These are phyloP conservation scores for Lottia gigantea DNA, from an alignment of 2,888 invertebrate species.

Conservation along the genomic window DNA sequence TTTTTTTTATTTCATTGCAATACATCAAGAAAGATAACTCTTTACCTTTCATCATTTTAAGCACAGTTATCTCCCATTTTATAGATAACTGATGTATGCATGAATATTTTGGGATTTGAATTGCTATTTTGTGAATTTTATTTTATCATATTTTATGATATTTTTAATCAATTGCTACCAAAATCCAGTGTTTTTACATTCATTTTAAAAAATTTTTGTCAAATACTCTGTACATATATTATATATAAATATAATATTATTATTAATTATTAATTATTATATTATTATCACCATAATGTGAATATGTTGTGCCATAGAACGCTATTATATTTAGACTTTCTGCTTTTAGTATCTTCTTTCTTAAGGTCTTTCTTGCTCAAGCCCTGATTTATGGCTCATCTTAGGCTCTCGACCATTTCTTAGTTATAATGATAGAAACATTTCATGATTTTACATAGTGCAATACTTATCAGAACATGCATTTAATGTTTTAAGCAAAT, in stretches of 20 bases:
- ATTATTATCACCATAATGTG: conserved; percentile 3
- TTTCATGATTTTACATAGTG: too few relatives aligned
- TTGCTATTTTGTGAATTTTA: background rate
- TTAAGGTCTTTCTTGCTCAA: conserved; percentile 8
- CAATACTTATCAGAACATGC: too few relatives aligned
- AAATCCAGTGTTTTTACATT: conserved; percentile 6
- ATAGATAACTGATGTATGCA: conserved; percentile 6
- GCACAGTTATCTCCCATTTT: conserved; percentile 1
- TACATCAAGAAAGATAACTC: background rate
- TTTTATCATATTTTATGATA: conserved; percentile 1
- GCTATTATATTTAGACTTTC: conserved; percentile 1
- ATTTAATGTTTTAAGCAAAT: too few relatives aligned
- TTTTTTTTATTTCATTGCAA: too few relatives aligned
- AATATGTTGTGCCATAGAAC: conserved; percentile 9
- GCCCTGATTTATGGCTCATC: conserved; percentile 1
- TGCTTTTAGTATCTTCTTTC: background rate
- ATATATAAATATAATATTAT: too few relatives aligned
- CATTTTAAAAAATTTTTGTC: background rate
- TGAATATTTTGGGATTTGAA: background rate
- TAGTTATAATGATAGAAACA: too few relatives aligned
- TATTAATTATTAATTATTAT: background rate
- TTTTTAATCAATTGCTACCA: conserved; percentile 10
- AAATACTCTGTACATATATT: conserved; percentile 10
- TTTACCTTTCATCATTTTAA: background rate
- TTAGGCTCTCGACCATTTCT: background rate